Conservation (phyloP, 53 echinoderm and acorn worm genomes). For the Hippasteria phrygiana region DNA sequence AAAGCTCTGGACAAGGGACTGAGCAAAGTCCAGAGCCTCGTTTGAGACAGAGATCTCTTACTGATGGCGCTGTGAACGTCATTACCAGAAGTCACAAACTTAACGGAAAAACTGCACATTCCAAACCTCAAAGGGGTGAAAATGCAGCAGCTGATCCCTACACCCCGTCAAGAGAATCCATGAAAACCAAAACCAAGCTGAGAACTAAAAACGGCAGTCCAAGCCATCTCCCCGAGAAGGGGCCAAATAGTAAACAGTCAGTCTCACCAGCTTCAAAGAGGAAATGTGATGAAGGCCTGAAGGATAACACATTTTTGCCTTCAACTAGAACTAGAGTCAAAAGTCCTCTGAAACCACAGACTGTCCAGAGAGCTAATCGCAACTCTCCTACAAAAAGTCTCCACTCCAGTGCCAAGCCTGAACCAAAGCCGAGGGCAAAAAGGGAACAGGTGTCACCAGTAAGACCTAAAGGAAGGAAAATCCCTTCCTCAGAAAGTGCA, state of each 20-base stretch:
- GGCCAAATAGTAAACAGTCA: neutral
- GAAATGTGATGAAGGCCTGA: conserved; percentile 6
- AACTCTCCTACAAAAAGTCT: conserved; percentile 8
- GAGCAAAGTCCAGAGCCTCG: conserved; percentile 55
- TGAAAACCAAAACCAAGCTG: conserved; percentile 13
- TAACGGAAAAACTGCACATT: conserved; percentile 24
- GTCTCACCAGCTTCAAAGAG: neutral
- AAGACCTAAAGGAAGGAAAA: conserved; percentile 13
- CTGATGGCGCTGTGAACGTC: conserved; percentile 42
- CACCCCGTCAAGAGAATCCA: neutral
- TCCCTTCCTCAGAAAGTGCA: conserved; percentile 59
- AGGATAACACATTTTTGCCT: neutral
- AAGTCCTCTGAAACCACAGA: conserved; percentile 37
- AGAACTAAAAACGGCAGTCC: conserved; percentile 66
- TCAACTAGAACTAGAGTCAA: conserved; percentile 14
- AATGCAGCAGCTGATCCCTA: neutral
- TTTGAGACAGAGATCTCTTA: conserved; percentile 69
- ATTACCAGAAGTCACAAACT: conserved; percentile 36
- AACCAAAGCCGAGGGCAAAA: conserved; percentile 4
- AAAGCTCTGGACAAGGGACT: conserved; percentile 45
- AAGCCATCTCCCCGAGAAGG: conserved; percentile 23
- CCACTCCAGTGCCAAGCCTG: conserved; percentile 3
- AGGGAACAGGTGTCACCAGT: neutral
- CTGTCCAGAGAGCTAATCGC: neutral
- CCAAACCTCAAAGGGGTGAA: conserved; percentile 35